Conservation (phyloP, 2,888 invertebrate genomes). For the Pogonocherus hispidulus region DNA sequence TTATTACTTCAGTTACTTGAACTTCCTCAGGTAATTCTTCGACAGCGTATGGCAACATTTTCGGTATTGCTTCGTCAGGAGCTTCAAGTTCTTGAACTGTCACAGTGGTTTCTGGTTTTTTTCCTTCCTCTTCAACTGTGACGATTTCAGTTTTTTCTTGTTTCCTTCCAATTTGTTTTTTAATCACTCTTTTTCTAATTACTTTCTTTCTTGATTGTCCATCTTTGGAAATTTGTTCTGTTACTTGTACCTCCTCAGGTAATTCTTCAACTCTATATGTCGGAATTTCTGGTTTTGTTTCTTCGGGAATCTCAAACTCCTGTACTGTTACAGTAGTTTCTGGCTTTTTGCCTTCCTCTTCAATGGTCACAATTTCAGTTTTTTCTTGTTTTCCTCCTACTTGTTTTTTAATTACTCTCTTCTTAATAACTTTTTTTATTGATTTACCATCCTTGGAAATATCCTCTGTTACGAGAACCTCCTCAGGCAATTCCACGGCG, state of each 20-base stretch:
- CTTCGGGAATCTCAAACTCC: conserved; percentile 54
- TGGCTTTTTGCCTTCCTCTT: conserved; percentile 57
- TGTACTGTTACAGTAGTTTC: conserved; percentile 56
- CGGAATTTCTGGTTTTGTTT: conserved; percentile 47
- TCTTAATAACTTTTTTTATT: conserved; percentile 58
- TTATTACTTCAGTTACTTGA: conserved; percentile 60
- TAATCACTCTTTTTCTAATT: conserved; percentile 61
- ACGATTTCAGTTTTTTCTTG: conserved; percentile 68
- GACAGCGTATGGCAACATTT: conserved; percentile 45
- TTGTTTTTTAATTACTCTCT: conserved; percentile 49
- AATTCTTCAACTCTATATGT: conserved; percentile 62
- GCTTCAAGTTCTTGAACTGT: conserved; percentile 54
- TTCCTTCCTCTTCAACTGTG: conserved; percentile 67
- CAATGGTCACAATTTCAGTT: conserved; percentile 54
- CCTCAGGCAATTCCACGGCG: conserved; percentile 56
- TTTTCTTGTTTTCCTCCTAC: conserved; percentile 60
- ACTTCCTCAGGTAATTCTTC: conserved; percentile 54
- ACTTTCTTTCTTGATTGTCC: conserved; percentile 57
- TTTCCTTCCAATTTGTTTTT: conserved; percentile 65
- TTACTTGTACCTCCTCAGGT: conserved; percentile 60
- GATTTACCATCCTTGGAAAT: conserved; percentile 59
- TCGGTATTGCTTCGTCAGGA: conserved; percentile 38
- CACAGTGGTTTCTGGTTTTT: conserved; percentile 65
- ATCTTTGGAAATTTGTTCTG: conserved; percentile 60
- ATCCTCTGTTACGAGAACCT: conserved; percentile 55